Conservation (phyloP, 2,113 vertebrate species). For the Sinocyclocheilus maitianheensis region DNA sequence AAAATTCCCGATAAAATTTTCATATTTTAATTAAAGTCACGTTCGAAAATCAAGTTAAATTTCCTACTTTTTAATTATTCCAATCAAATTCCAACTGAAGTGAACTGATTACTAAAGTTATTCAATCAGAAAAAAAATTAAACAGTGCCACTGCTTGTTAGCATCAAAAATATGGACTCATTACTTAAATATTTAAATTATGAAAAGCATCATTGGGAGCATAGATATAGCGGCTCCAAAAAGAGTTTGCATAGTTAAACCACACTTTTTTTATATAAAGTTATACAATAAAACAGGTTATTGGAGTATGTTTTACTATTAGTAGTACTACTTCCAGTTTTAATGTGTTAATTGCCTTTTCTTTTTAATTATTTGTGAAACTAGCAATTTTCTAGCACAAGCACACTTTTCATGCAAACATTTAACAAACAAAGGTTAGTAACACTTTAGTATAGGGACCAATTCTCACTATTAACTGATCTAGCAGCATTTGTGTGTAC, state of each 20-base stretch:
- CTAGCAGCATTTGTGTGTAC: not conserved
- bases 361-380: too few species aligned
- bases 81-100: conserved; percentile 51
- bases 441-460: too few species aligned
- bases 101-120: conserved; percentile 43
- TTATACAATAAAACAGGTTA: too few species aligned
- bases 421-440: too few species aligned
- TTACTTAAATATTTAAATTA: conserved; percentile 21
- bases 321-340: too few species aligned
- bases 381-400: too few species aligned
- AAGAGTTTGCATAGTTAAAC: too few species aligned
- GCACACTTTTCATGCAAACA: too few species aligned
- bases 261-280: too few species aligned
- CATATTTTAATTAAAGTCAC: conserved; percentile 60
- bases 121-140: conserved; percentile 43
- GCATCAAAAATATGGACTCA: not conserved
- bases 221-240: not conserved
- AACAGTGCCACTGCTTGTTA: not conserved
- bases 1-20: conserved; percentile 58
- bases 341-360: too few species aligned
- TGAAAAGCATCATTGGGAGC: conserved; percentile 12
- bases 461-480: not conserved
- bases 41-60: conserved; percentile 24
- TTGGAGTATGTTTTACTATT: too few species aligned
- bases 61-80: conserved; percentile 57